These are phyloP conservation scores for Bilobella aurantiaca DNA, from an alignment of 1,140 invertebrate genomes.

Conservation along the genomic window DNA sequence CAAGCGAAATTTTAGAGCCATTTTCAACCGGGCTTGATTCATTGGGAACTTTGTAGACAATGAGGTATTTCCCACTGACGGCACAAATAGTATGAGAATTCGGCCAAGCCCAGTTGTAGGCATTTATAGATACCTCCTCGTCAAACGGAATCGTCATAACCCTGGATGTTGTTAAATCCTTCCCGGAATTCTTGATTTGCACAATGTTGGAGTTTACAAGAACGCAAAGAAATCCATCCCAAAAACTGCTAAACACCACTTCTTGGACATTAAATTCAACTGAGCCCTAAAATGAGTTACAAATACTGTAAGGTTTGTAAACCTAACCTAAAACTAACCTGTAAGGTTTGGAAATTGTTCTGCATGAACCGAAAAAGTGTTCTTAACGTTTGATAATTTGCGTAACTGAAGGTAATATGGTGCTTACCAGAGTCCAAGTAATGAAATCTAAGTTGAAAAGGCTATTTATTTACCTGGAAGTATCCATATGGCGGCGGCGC, in stretches of 20 bases:
- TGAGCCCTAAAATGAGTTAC: conserved; percentile 6
- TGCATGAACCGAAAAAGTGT: too few relatives aligned
- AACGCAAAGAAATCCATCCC: conserved; percentile 26
- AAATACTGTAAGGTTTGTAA: background rate
- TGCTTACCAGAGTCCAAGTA: too few relatives aligned
- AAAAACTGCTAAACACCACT: conserved; percentile 25
- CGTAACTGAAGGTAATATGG: too few relatives aligned
- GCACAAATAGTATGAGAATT: conserved; percentile 16
- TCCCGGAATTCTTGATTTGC: background rate
- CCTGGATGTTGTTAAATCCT: background rate
- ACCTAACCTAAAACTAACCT: too few relatives aligned
- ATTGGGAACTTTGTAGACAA: conserved; percentile 8
- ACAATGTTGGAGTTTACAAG: conserved; percentile 6
- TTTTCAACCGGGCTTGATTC: too few relatives aligned
- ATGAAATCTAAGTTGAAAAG: too few relatives aligned
- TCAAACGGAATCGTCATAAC: background rate
- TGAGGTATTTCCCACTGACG: background rate
- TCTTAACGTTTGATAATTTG: too few relatives aligned
- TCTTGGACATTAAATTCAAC: conserved; percentile 10
- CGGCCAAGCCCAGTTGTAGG: conserved; percentile 22
- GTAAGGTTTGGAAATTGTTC: too few relatives aligned
- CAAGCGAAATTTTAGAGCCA: too few relatives aligned
- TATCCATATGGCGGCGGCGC: conserved; percentile 29
- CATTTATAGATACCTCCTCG: background rate
- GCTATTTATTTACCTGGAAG: conserved; percentile 14